phyloP scores from a whole-genome alignment of 92 coral and sea anemone species.

The Phenganax marumi region DNA sequence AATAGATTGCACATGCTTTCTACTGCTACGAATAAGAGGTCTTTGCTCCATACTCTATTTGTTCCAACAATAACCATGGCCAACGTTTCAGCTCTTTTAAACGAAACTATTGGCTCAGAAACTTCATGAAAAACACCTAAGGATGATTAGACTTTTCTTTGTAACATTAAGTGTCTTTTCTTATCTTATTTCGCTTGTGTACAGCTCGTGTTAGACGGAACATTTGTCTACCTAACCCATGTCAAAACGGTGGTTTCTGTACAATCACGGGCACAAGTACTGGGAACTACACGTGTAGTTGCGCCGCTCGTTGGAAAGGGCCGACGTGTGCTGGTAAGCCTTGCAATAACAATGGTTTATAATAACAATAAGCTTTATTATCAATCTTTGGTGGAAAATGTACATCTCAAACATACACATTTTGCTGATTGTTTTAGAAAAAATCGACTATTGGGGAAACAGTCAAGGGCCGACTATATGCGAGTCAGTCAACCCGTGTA shows the following conservation, averaged over 20 bases:
- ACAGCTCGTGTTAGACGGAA: slow-evolving; percentile 53
- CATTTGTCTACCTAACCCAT: slow-evolving; percentile 76
- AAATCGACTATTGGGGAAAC: slow-evolving; percentile 42
- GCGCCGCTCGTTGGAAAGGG: neutral
- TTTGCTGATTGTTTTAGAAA: slow-evolving; percentile 16
- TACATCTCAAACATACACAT: neutral
- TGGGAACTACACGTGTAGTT: slow-evolving; percentile 47
- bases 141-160: no score
- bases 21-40: no score
- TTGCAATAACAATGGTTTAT: neutral
- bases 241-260: slow-evolving; percentile 78
- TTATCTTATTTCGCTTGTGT: neutral
- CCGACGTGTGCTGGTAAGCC: neutral
- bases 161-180: neutral
- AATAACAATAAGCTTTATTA: neutral
- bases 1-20: neutral
- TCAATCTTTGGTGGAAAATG: neutral
- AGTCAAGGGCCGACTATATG: slow-evolving; percentile 47
- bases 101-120: no score
- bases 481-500: slow-evolving; percentile 69
- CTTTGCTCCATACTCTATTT: no score
- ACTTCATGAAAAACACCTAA: no score
- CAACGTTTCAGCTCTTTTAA: no score
- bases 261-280: slow-evolving; percentile 60
- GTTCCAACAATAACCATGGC: no score